Evolutionary conservation across 2,797 vertebrate genomes (phyloP).

Genomic region (Enteromius mattozi): DNA sequence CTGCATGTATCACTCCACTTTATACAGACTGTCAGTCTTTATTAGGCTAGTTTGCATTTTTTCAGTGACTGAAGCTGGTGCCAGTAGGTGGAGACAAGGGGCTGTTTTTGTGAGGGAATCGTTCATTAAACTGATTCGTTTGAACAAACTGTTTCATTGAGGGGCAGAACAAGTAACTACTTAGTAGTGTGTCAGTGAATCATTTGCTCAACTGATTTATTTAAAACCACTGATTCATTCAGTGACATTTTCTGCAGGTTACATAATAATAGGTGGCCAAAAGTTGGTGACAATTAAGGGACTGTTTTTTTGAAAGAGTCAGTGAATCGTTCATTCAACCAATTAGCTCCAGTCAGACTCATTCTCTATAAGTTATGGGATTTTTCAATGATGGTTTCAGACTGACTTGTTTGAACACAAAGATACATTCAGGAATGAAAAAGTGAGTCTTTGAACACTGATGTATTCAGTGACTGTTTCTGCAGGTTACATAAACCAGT

Average conservation of each 20-base stretch:
- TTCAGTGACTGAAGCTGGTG: neutral
- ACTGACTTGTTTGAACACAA: neutral
- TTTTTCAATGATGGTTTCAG: neutral
- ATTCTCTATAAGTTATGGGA: neutral
- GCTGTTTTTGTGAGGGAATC: too few relatives aligned
- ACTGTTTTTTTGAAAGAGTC: neutral
- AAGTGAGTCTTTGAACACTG: neutral
- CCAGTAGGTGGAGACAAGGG: neutral
- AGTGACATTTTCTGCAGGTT: neutral
- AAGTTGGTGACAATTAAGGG: neutral
- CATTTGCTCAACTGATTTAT: neutral
- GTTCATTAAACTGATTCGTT: neutral
- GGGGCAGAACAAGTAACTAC: neutral
- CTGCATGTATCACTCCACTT: too few relatives aligned
- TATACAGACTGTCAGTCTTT: neutral
- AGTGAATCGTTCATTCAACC: neutral
- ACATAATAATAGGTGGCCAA: neutral
- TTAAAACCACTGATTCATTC: neutral
- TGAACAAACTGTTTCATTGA: neutral
- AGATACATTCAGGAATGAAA: neutral
- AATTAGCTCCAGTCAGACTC: neutral
- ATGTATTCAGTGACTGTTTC: neutral
- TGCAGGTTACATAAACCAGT: neutral
- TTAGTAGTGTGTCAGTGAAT: neutral
- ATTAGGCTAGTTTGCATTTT: neutral